Evolutionary conservation across 2,888 invertebrate genomes (phyloP), one percentile per base, ranked within the genome.

Genomic region (Calliphora vomitoria): DNA sequence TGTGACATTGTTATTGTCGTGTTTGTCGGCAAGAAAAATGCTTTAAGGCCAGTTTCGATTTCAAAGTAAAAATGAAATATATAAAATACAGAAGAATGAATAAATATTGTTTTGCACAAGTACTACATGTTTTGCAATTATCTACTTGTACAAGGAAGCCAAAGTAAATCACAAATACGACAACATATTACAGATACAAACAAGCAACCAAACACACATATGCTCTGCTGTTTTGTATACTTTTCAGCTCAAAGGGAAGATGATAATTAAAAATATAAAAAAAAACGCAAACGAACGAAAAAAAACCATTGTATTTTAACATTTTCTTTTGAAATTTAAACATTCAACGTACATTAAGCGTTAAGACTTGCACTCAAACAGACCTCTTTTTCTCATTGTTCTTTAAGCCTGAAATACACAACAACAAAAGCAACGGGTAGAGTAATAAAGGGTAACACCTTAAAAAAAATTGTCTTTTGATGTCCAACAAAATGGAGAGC

Each of bases 41-140:
- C 87, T 87, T 84, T 55, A 74, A 82, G 84, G 84, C 83, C 87
- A 76, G 84, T 80, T 86, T 86, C 82, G 41, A 86, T 86, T 86
- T 86, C 86, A 83, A 82, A 82, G 82, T 75, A 75, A 82, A 75
- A 62, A 15, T 53, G 11, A 72, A 53, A 38, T 25, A 10, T 11
- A 18, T 18, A 31, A 50, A n/a, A 35, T 44, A 62, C 35, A 76
- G 41, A 78, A 58, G 25, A 44, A 44, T 55, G 58, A 71, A 83
- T 55, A 76, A 71, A 75, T 76, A 82, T 68, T 71, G 53, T 78
- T 83, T 64, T 76, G 62, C 53, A 13, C 69, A 60, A 69, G 62
- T 62, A 60, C n/a, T 25, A 55, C 78, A 83, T 64, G 83, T 72
- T 72, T 64, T 64, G 69, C 76, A 83, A 83, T 83, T 83, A 78